Evolutionary conservation across 2,113 vertebrate genomes (phyloP), one percentile per base, ranked within the genome.

Genomic region (Rhagologus leucostigma): DNA sequence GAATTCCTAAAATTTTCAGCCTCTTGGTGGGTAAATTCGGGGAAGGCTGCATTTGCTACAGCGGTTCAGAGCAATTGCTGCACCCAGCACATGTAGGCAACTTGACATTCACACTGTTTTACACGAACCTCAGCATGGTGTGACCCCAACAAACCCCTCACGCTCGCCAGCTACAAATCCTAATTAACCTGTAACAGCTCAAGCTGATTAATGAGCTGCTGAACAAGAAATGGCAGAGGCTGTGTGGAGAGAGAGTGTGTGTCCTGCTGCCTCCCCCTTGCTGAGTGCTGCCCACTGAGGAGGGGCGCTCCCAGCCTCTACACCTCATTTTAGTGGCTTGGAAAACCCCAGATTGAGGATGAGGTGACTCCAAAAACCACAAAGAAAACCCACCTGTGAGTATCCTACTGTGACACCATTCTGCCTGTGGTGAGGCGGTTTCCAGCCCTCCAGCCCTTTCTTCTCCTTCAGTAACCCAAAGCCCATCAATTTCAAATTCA

Each of bases 181-280:
- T 57, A 53, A 84, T 78, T 74, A 92, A 77, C 49, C 42, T 14
- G 0, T 13, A 65, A 18, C 26, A 41, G 8, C 49, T 32, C 10
- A 50, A 67, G 27, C 22, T 65, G 44, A 14, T 52, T 87, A 87
- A 63, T 1, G 56, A 84, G 52, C 29, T 23, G 64, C 76, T 53
- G 46, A 74, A 47, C 22, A 46, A 91, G 63, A 71, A 76, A 14
- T 3, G 16, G 52, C 19, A 47, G 29, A 32, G 65, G 17, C 39
- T 81, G 21, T 0, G 0, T 1, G 37, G 11, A 71, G 42, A 71
- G 10, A 16, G 3, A 1, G 11, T 0, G 0, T 11, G 4, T 4
- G 1, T 30, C 60, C 65, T 20, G 8, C 83, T 42, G 65, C 70
- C 39, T 70, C 23, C 24, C 35, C 37, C 49, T 27, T 15, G 21